Conservation (phyloP, 2,113 vertebrate genomes). For the Corythoichthys haematopterus region DNA sequence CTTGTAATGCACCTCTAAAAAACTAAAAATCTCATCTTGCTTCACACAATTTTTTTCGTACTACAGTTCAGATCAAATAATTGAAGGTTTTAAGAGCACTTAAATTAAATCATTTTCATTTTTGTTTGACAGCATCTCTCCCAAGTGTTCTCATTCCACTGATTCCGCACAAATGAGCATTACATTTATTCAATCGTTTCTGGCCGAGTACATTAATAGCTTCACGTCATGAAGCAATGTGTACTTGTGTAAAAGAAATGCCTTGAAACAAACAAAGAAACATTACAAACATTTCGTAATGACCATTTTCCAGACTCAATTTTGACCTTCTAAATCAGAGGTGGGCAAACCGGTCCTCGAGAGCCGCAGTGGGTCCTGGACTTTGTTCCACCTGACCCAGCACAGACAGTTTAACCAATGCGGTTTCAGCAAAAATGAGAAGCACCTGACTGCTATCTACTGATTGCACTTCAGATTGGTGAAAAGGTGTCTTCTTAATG, state of each 20-base stretch:
- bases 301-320: background rate
- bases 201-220: too few species aligned
- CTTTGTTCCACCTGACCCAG: too few species aligned
- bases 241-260: background rate
- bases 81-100: slow-evolving; percentile 6
- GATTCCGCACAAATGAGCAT: slow-evolving; percentile 56
- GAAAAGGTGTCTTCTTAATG: too few species aligned
- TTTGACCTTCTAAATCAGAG: too few species aligned
- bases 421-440: too few species aligned
- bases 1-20: too few species aligned
- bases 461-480: too few species aligned
- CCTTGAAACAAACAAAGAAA: background rate
- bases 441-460: too few species aligned
- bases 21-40: slow-evolving; percentile 22
- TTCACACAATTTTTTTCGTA: slow-evolving; percentile 8
- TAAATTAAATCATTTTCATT: slow-evolving; percentile 41
- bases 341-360: too few species aligned
- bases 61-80: background rate
- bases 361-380: too few species aligned
- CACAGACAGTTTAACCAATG: too few species aligned
- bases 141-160: slow-evolving; percentile 58
- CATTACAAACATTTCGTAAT: too few species aligned
- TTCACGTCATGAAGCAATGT: background rate
- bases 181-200: slow-evolving; percentile 47
- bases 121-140: slow-evolving; percentile 32